phyloP scores from a whole-genome alignment of 2,113 vertebrate species.

The Fukomys damarensis region DNA sequence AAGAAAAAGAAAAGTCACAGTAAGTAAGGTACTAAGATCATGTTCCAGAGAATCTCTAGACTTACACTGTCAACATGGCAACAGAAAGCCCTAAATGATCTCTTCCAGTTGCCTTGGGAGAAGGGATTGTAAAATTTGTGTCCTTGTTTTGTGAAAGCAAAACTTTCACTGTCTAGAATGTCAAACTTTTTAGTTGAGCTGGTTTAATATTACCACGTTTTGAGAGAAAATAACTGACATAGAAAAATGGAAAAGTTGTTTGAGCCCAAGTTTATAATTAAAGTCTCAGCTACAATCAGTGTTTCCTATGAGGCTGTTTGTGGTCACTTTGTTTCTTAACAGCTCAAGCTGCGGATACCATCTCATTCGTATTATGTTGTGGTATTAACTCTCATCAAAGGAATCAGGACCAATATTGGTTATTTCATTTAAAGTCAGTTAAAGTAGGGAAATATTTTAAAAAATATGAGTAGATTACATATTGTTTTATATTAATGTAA shows the following conservation, averaged over 20 bases:
- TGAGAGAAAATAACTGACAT: background rate
- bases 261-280: background rate
- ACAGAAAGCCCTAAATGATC: background rate
- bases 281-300: background rate
- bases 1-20: background rate
- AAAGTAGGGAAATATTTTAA: background rate
- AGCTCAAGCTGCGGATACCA: background rate
- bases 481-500: background rate
- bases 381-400: background rate
- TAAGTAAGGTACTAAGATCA: background rate
- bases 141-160: background rate
- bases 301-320: background rate
- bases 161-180: background rate
- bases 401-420: background rate
- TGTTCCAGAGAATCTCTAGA: background rate
- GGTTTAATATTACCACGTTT: slow-evolving; percentile 26
- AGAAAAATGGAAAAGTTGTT: background rate
- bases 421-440: background rate
- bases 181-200: background rate
- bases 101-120: background rate
- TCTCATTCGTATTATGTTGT: background rate
- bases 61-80: background rate
- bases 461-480: background rate
- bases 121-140: background rate
- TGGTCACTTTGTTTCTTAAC: background rate